Conservation (phyloP, 92 coral and sea anemone genomes). For the Zoanthus sociatus region DNA sequence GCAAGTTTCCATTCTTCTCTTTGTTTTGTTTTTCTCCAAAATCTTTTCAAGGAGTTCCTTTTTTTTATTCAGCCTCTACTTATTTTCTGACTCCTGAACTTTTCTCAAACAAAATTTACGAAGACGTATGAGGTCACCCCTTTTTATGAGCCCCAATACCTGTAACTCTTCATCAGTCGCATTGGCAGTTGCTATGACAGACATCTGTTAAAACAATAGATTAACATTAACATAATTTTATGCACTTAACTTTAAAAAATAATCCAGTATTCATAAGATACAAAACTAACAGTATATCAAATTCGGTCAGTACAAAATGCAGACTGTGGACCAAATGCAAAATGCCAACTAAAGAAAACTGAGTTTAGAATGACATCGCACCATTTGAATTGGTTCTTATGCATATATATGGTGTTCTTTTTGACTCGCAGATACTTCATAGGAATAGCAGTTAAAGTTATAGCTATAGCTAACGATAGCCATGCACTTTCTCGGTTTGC, state of each 20-base stretch:
- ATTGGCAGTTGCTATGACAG: conserved; percentile 47
- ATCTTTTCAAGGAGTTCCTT: conserved; percentile 45
- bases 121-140: conserved; percentile 56
- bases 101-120: conserved; percentile 48
- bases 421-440: too few relatives aligned
- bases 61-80: conserved; percentile 47
- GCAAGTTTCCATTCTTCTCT: conserved; percentile 47
- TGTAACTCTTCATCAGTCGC: conserved; percentile 49
- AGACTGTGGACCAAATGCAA: background rate
- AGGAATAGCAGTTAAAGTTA: too few relatives aligned
- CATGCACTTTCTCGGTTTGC: too few relatives aligned
- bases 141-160: conserved; percentile 46
- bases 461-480: too few relatives aligned
- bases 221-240: too few relatives aligned
- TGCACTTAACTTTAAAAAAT: background rate
- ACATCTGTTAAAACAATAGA: conserved; percentile 49
- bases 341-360: conserved; percentile 1
- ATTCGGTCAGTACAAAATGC: background rate
- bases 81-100: conserved; percentile 44
- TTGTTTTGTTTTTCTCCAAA: conserved; percentile 49
- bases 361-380: too few relatives aligned
- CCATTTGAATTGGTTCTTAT: too few relatives aligned
- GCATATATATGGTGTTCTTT: too few relatives aligned
- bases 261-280: background rate
- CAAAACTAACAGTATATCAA: background rate